Conservation (phyloP, 2,888 invertebrate species). For the Bellardia bayeri region DNA sequence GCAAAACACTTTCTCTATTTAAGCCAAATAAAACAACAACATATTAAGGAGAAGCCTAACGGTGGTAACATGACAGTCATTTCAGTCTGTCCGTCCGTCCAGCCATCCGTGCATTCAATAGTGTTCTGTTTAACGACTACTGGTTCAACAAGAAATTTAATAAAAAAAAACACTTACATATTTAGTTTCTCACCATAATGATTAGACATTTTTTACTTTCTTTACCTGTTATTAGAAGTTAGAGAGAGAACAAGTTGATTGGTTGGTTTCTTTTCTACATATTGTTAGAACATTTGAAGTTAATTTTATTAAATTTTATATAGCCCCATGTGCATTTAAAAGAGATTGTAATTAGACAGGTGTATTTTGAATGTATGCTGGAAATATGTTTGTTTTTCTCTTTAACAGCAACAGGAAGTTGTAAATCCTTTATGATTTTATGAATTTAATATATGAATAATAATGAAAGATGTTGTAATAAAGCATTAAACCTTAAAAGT, state of each 20-base stretch:
- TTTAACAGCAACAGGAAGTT: slow-evolving; percentile 45
- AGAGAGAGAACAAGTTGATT: slow-evolving; percentile 3
- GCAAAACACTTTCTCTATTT: slow-evolving; percentile 57
- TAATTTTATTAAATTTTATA: slow-evolving; percentile 36
- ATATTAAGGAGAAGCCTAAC: slow-evolving; percentile 1
- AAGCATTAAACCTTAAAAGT: background rate
- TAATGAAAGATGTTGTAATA: background rate
- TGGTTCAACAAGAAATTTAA: slow-evolving; percentile 44
- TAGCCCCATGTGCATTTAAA: slow-evolving; percentile 10
- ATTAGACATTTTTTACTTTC: slow-evolving; percentile 25
- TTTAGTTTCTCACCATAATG: slow-evolving; percentile 3
- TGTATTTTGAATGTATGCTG: slow-evolving; percentile 34
- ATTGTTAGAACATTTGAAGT: slow-evolving; percentile 32
- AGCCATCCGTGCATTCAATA: background rate
- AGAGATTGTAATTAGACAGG: slow-evolving; percentile 49
- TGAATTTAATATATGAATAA: slow-evolving; percentile 7
- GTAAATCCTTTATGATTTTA: slow-evolving; percentile 59
- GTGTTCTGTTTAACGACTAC: slow-evolving; percentile 49
- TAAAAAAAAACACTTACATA: background rate
- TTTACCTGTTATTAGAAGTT: background rate
- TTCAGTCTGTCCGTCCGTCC: background rate
- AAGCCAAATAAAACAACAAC: background rate
- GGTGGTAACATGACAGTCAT: slow-evolving; percentile 6
- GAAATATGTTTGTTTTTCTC: slow-evolving; percentile 9
- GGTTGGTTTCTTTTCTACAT: background rate